Conservation (phyloP, 2,888 invertebrate species). For the Hydraecia micacea region DNA sequence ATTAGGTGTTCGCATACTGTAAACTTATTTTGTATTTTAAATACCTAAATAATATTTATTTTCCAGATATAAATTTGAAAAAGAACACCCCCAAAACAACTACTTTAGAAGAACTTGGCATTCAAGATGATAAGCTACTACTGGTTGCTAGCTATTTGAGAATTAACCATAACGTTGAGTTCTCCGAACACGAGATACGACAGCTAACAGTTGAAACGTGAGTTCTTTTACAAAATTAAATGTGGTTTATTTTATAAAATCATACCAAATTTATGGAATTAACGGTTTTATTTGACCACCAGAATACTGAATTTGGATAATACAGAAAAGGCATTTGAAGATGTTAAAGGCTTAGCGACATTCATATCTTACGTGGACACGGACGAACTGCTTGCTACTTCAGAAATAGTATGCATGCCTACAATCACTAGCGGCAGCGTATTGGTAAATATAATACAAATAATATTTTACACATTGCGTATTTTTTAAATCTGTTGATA, state of each 20-base stretch:
- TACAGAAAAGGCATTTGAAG: constrained; percentile 13
- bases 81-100: constrained; percentile 17
- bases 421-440: constrained; percentile 63
- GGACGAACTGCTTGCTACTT: constrained; percentile 78
- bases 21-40: not conserved
- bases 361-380: constrained; percentile 73
- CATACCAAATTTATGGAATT: not conserved
- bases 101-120: constrained; percentile 58
- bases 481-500: not conserved
- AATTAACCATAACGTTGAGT: constrained; percentile 41
- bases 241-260: not conserved
- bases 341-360: constrained; percentile 68
- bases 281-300: constrained; percentile 1
- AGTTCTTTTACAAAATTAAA: constrained; percentile 9
- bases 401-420: constrained; percentile 74
- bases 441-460: constrained; percentile 32
- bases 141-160: constrained; percentile 44
- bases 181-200: constrained; percentile 40
- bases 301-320: constrained; percentile 46
- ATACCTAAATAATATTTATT: not conserved
- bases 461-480: not conserved
- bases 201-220: constrained; percentile 45
- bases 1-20: not conserved
- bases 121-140: constrained; percentile 43
- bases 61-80: constrained; percentile 54